Evolutionary conservation across 2,888 invertebrate species (phyloP), one percentile per base, ranked within the genome.

Genomic region (Aphrophora alni): DNA sequence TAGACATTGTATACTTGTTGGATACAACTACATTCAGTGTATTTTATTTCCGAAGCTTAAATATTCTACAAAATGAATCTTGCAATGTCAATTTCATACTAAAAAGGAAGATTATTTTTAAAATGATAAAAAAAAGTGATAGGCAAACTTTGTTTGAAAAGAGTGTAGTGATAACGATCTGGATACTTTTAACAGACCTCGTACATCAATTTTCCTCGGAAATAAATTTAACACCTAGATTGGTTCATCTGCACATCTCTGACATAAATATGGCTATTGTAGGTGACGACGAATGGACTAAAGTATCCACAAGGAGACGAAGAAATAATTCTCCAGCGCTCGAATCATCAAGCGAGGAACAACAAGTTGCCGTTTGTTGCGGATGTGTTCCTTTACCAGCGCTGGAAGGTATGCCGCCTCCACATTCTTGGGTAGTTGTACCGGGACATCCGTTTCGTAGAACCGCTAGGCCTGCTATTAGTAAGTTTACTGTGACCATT

Each of bases 261-360:
- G 59, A 21, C 59, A 14, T 44, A 33, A n/a, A n/a, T n/a, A 44
- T 44, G 25, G 2, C 10, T 25, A 5, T 77, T 78, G 25, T 72
- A 83, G 83, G 82, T 82, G 83, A 83, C 59, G 81, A 83, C 28
- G 83, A 83, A 38, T 83, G 83, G 83, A 74, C 79, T 38, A 76
- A 80, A 44, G 82, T 81, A 26, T 74, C 76, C n/a, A 74, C 74
- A 38, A 72, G 79, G 33, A 72, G 81, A 44, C 33, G 33, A 12
- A 59, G 59, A 8, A 59, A 8, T 59, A 59, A 59, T 21, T 59
- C 59, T 59, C 59, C 59, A 0, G 59, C 59, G 14, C 14, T 59
- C 21, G 59, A 59, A 59, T 59, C 21, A 21, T 21, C 21, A 5
- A 10, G n/a, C 7, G 59, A 59, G 59, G 44, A 44, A 44, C 59